These are phyloP conservation scores for Actias luna DNA, from an alignment of 2,888 invertebrate genomes.

Conservation along the genomic window DNA sequence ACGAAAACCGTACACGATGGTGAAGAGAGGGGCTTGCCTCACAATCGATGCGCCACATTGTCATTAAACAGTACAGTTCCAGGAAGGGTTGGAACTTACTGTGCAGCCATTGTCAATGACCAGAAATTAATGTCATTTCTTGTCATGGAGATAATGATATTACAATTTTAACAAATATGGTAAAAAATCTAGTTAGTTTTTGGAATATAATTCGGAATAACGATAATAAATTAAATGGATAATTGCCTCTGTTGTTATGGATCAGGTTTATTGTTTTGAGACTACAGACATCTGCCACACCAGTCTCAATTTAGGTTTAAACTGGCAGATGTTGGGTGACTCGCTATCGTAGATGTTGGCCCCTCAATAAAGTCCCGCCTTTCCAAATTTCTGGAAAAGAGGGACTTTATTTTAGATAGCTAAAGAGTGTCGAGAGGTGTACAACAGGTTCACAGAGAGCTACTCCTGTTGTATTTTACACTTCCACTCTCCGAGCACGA, in stretches of 20 bases:
- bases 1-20: neutral
- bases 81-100: neutral
- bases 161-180: neutral
- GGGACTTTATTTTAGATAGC: constrained; percentile 16
- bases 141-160: neutral
- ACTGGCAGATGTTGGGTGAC: constrained; percentile 20
- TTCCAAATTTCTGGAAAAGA: constrained; percentile 1
- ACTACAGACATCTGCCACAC: constrained; percentile 16
- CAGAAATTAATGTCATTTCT: neutral
- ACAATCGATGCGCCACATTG: neutral
- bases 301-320: constrained; percentile 11
- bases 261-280: constrained; percentile 16
- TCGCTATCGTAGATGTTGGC: constrained; percentile 15
- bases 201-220: neutral
- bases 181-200: neutral
- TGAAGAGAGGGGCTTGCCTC: neutral
- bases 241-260: neutral
- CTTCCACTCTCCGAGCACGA: constrained; percentile 14
- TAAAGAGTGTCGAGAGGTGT: constrained; percentile 13
- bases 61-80: neutral
- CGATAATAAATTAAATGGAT: neutral
- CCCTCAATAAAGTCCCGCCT: constrained; percentile 15
- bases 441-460: neutral
- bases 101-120: neutral
- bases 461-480: neutral